Evolutionary conservation across 2,888 invertebrate genomes (phyloP), one percentile per base, ranked within the genome.

Genomic region (Cosmorhoe ocellata): DNA sequence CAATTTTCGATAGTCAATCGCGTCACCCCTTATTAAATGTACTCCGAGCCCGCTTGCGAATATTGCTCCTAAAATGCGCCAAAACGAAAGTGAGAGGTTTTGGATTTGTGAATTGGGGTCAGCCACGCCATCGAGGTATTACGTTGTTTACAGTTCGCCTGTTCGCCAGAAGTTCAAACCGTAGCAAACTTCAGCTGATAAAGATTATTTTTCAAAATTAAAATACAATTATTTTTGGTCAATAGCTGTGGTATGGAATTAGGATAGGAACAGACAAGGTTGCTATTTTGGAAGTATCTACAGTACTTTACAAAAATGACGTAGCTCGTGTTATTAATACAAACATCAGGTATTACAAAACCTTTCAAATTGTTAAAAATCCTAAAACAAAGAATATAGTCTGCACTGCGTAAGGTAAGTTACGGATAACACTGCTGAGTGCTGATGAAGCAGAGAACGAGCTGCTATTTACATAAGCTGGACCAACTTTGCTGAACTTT

Each of bases 71-170:
- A 47, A 18, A 48, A 43, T 40, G 41, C 38, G 47, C 13, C 44
- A 11, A 58, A 66, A 64, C 58, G 68, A 72, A 76, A 77, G 72
- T 71, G 76, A 75, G 71, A 12, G 37, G 51, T 32, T 58, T 59
- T 56, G 53, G 57, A 58, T 48, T 44, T 45, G 50, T 64, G 62
- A 61, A 69, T 66, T 66, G 61, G 70, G 65, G 66, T 57, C 67
- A 56, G 64, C 67, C 68, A 61, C 68, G 71, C 67, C 71, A 71
- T 71, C 69, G 69, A 62, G 62, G 61, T 69, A 65, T 66, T 64
- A 66, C 67, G 65, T 66, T 72, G 71, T 74, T 74, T 71, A 72
- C 71, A 67, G 65, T 70, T 66, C 59, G 63, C 57, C n/a, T n/a
- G n/a, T 64, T 59, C 59, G 60, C 51, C 55, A 56, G 58, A 64